These are phyloP conservation scores for Lithobates pipiens DNA, from an alignment of 2,797 vertebrate species.

Conservation along the genomic window DNA sequence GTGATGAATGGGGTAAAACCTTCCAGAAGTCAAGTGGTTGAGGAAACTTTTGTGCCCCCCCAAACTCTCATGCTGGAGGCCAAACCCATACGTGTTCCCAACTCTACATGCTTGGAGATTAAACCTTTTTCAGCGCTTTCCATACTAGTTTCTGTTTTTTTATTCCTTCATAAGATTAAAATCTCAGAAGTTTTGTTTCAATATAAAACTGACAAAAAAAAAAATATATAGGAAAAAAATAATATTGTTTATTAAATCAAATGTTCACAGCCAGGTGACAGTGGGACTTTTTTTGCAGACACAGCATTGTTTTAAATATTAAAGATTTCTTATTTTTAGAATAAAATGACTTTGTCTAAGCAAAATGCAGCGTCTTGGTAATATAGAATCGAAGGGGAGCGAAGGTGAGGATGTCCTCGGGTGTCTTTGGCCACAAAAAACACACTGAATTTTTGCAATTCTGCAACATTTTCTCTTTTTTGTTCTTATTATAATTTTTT, in stretches of 20 bases:
- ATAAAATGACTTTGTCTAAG: constrained; percentile 14
- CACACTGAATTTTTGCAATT: too few species aligned
- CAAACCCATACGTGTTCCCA: too few species aligned
- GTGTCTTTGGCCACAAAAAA: too few species aligned
- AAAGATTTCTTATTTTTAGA: background rate
- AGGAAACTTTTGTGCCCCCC: too few species aligned
- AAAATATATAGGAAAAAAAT: background rate
- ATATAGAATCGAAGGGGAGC: background rate
- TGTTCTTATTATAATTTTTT: too few species aligned
- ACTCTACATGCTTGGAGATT: too few species aligned
- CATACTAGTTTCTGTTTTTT: too few species aligned
- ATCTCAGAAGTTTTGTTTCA: constrained; percentile 10
- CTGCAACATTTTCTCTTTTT: too few species aligned
- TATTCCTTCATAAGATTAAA: background rate
- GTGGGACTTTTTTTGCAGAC: background rate
- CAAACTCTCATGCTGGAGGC: too few species aligned
- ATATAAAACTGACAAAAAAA: background rate
- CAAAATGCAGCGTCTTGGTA: background rate
- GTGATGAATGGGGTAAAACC: too few species aligned
- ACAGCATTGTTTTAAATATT: constrained; percentile 25
- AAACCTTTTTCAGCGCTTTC: too few species aligned
- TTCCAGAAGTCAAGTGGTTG: too few species aligned
- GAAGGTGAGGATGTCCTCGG: background rate
- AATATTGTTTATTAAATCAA: constrained; percentile 13
- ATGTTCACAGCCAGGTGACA: background rate